Percentiles rank a stretch among this genome's conserved stretches.
phyloP scores from a whole-genome alignment of 2,888 invertebrate genomes.

The Antheraea yamamai region DNA sequence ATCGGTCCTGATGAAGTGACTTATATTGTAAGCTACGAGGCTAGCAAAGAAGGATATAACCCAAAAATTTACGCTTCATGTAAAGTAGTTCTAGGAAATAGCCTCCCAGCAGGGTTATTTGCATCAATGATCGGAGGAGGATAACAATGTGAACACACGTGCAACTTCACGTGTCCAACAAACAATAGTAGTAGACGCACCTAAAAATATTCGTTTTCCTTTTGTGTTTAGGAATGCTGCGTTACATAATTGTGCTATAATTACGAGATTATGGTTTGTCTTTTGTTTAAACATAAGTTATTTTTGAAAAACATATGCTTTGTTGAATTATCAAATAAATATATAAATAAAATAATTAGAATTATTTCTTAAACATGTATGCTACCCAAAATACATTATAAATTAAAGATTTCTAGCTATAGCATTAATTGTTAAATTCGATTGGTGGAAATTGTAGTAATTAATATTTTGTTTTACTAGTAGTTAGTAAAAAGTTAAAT shows the following conservation, averaged over 20 bases:
- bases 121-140: too few species aligned
- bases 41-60: slow-evolving; percentile 45
- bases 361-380: background rate
- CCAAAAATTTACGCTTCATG: too few species aligned
- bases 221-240: background rate
- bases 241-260: background rate
- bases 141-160: too few species aligned
- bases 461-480: background rate
- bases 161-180: too few species aligned
- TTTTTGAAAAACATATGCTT: background rate
- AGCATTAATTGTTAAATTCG: background rate
- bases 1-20: slow-evolving; percentile 42
- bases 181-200: too few species aligned
- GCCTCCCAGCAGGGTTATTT: too few species aligned
- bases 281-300: background rate
- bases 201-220: slow-evolving; percentile 17
- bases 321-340: background rate
- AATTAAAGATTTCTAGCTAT: background rate
- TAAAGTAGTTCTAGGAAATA: too few species aligned
- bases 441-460: background rate
- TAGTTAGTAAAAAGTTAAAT: background rate
- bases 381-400: background rate
- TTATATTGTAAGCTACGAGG: slow-evolving; percentile 34
- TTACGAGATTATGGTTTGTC: background rate
- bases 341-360: background rate